A percentile compares a stretch with the other conserved stretches of the same genome.
Evolutionary conservation across 2,888 invertebrate genomes (phyloP).

Genomic region (Tribolium freemani): DNA sequence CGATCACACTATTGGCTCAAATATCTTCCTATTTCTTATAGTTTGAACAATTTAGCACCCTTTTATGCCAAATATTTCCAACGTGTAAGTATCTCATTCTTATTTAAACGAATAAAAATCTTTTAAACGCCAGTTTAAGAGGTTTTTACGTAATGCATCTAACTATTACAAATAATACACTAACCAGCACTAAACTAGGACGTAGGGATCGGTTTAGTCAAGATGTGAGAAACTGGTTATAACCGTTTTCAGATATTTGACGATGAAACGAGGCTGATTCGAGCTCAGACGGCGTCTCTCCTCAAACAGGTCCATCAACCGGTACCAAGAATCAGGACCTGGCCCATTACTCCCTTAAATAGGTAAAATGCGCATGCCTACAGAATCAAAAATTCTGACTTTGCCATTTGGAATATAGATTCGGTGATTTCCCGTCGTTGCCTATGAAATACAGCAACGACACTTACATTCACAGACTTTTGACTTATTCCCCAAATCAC

Average conservation of each 20-base stretch:
- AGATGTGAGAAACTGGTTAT: constrained; percentile 2
- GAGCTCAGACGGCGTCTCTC: constrained; percentile 82
- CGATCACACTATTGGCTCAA: constrained; percentile 40
- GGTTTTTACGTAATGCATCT: neutral
- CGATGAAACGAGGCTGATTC: constrained; percentile 86
- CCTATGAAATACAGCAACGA: constrained; percentile 78
- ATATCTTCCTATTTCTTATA: constrained; percentile 40
- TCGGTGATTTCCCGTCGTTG: constrained; percentile 59
- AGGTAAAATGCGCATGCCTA: constrained; percentile 48
- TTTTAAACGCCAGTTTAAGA: neutral
- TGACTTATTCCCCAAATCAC: constrained; percentile 70
- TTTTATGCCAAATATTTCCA: constrained; percentile 28
- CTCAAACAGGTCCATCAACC: constrained; percentile 82
- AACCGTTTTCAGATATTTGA: constrained; percentile 79
- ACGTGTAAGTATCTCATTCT: constrained; percentile 34
- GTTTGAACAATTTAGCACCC: constrained; percentile 8
- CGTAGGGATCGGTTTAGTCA: neutral
- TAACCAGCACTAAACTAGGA: neutral
- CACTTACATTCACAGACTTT: constrained; percentile 79
- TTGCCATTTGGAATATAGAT: constrained; percentile 42
- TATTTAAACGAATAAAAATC: neutral
- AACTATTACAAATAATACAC: neutral
- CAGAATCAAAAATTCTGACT: too few species aligned
- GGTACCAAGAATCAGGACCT: constrained; percentile 77
- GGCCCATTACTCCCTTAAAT: constrained; percentile 61